These are phyloP conservation scores for Chrysolina americana DNA, from an alignment of 2,888 invertebrate species.

Conservation along the genomic window DNA sequence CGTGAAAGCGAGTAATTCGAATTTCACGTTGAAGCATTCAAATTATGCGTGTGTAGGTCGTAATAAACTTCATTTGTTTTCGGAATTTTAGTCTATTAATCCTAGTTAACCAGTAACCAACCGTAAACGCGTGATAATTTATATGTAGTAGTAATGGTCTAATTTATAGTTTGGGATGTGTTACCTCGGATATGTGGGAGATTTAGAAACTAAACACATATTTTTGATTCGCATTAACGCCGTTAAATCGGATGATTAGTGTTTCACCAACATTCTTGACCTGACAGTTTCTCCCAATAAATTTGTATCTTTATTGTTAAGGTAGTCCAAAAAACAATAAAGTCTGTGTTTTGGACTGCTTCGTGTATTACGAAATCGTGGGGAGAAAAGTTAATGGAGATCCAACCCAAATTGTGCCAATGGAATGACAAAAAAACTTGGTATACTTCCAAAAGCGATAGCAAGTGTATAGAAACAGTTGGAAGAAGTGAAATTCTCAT, in stretches of 20 bases:
- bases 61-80: constrained; percentile 31
- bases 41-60: constrained; percentile 20
- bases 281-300: neutral
- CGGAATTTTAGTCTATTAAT: constrained; percentile 31
- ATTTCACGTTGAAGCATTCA: constrained; percentile 11
- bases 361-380: no score
- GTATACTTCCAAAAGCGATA: no score
- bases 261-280: neutral
- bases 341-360: no score
- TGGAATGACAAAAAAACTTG: no score
- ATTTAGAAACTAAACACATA: constrained; percentile 15
- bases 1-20: neutral
- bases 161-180: constrained; percentile 29
- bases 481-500: neutral
- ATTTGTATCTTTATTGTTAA: neutral
- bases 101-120: constrained; percentile 30
- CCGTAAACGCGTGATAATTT: constrained; percentile 28
- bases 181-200: constrained; percentile 18
- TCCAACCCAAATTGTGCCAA: no score
- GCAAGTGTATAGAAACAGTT: neutral
- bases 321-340: no score
- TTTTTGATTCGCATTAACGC: neutral
- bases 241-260: neutral
- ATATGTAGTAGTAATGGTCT: constrained; percentile 30
- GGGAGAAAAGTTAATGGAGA: no score